Evolutionary conservation across 1,140 invertebrate species (phyloP).

Genomic region (Tachypleus tridentatus): DNA sequence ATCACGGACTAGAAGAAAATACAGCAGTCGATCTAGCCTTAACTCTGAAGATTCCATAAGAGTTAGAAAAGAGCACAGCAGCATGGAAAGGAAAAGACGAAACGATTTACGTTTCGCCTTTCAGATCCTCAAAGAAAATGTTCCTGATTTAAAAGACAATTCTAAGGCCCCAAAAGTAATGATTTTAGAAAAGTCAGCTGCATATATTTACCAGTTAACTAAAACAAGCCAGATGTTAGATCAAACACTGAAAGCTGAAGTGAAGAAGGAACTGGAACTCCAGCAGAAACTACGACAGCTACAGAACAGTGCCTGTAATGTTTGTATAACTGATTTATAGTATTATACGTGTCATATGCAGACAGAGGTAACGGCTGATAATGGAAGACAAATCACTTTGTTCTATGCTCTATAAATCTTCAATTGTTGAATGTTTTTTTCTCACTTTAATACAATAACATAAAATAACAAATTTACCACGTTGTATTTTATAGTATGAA

Average conservation of each 20-base stretch:
- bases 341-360: no score
- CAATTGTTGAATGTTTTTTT: no score
- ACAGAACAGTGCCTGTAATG: no score
- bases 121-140: constrained; percentile 57
- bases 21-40: constrained; percentile 28
- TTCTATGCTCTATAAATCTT: no score
- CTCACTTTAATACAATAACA: no score
- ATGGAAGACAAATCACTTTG: no score
- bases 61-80: constrained; percentile 63
- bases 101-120: constrained; percentile 65
- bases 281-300: neutral
- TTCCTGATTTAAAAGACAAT: constrained; percentile 60
- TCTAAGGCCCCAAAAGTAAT: constrained; percentile 73
- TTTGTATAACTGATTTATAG: no score
- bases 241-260: neutral
- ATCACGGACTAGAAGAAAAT: no score
- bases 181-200: constrained; percentile 62
- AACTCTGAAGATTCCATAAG: constrained; percentile 55
- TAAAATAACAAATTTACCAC: no score
- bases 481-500: no score
- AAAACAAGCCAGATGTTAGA: constrained; percentile 38
- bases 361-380: no score
- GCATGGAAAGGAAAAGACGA: constrained; percentile 73
- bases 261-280: neutral
- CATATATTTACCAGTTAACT: constrained; percentile 51